A percentile compares a stretch with the other conserved stretches of the same genome.
phyloP scores from a whole-genome alignment of 2,797 vertebrate genomes.

The Allobates femoralis region DNA sequence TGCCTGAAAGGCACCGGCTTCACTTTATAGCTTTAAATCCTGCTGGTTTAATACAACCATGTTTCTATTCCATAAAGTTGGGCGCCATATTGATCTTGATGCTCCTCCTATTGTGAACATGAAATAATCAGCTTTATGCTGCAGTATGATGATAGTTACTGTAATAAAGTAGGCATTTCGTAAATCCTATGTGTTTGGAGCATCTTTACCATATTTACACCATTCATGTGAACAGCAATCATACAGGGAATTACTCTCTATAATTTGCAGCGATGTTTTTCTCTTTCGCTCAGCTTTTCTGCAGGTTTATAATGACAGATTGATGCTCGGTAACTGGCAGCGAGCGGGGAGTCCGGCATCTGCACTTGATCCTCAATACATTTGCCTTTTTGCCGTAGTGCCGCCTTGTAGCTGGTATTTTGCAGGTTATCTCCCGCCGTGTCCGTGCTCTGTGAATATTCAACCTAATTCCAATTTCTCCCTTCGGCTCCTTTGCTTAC shows the following conservation, averaged over 20 bases:
- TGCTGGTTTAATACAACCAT: too few species aligned
- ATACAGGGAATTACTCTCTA: background rate
- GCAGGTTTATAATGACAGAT: background rate
- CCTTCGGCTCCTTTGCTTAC: background rate
- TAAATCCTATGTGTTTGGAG: background rate
- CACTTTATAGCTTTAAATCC: too few species aligned
- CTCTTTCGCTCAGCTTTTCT: background rate
- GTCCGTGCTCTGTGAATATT: slow-evolving; percentile 35
- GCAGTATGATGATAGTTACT: background rate
- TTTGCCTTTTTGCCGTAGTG: background rate
- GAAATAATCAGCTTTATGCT: background rate
- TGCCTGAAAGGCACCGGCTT: too few species aligned
- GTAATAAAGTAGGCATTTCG: background rate
- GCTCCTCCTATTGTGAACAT: background rate
- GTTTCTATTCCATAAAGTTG: too few species aligned
- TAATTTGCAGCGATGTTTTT: background rate
- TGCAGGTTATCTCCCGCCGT: slow-evolving; percentile 1
- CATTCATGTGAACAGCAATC: background rate
- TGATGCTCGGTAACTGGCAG: background rate
- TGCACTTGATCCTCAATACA: background rate
- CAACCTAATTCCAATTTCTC: slow-evolving; percentile 9
- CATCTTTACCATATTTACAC: background rate
- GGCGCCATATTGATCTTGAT: too few species aligned
- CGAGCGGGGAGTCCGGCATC: background rate
- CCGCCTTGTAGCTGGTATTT: slow-evolving; percentile 1